A percentile compares a stretch with the other conserved stretches of the same genome.
Evolutionary conservation across 2,113 vertebrate genomes (phyloP).

Genomic region (Aptenodytes patagonicus): DNA sequence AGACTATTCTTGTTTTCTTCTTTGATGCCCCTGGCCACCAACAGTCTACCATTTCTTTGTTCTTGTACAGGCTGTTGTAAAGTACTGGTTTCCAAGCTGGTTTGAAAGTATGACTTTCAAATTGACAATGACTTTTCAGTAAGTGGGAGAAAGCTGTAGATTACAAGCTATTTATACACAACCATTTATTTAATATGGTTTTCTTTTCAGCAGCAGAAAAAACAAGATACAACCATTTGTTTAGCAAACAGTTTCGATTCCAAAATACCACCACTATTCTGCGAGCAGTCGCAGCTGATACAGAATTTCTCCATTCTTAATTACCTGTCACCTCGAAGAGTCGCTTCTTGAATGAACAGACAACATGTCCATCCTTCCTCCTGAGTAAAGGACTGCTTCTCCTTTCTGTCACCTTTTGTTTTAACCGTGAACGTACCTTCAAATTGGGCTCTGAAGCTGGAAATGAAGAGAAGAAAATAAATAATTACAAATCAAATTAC

Average conservation of each 20-base stretch:
- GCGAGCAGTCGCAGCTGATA: background rate
- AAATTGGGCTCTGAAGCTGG: slow-evolving; percentile 97
- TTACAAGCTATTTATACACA: background rate
- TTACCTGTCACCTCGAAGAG: slow-evolving; percentile 95
- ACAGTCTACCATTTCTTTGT: background rate
- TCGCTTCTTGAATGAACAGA: slow-evolving; percentile 94
- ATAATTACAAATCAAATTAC: background rate
- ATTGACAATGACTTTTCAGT: background rate
- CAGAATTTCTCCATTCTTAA: slow-evolving; percentile 35
- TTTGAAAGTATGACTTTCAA: background rate
- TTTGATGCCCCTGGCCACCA: background rate
- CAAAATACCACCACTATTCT: background rate
- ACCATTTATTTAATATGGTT: background rate
- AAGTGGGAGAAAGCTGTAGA: background rate
- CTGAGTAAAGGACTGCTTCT: slow-evolving; percentile 96
- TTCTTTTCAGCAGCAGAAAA: background rate
- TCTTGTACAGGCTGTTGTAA: background rate
- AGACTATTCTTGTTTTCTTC: background rate
- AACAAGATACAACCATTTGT: background rate
- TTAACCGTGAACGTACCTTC: slow-evolving; percentile 98
- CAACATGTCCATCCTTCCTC: slow-evolving; percentile 89
- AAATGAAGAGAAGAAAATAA: slow-evolving; percentile 53
- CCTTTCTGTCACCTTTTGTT: slow-evolving; percentile 98
- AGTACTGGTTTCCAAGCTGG: background rate
- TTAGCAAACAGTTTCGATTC: background rate